Evolutionary conservation across 1,140 invertebrate genomes (phyloP), one percentile per base, ranked within the genome.

Genomic region (Temnothorax curvispinosus): DNA sequence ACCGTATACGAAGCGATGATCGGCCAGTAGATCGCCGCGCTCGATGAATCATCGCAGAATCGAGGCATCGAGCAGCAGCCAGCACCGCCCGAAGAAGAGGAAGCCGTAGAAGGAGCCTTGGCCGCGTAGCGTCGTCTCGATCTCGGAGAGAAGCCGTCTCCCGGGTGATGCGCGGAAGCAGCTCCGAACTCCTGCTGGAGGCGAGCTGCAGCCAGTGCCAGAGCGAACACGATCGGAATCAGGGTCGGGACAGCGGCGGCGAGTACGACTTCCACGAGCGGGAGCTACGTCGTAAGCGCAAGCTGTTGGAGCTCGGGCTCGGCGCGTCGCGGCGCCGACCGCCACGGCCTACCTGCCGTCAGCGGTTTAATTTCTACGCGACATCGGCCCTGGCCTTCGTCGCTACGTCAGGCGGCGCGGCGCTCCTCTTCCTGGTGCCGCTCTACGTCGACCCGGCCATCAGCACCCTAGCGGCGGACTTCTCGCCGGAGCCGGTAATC

Each of bases 381-480:
- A 98, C 98, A 74, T 97, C 97, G 71, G 96, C 97, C 86, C 95
- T 98, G 85, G 97, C 97, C 60, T 96, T 98, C 91, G 96, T 97
- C 74, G 97, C 98, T 58, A 97, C 98, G 88, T 97, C 97, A 69
- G 97, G 98, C 54, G 97, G 97, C 56, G 97, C 98, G 41, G 97
- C 98, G 3, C 96, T 98, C 44, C 96, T 98, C 52, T 98, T 99
- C 95, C 96, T 98, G 62, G 98, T 98, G 62, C 98, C 98, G 62
- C 96, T 98, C n/a, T 98, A 98, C 95, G 98, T 98, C 58, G 97
- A 99, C 94, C 98, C 98, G 41, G 98, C 98, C n/a, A 97, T 99
- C 86, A 98, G 98, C 90, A 98, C 98, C 5, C 95, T 98, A 72
- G 97, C 97, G 3, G 97, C 98, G 62, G 97, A 98, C 94, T 98